Evolutionary conservation across 2,113 vertebrate genomes (phyloP), one percentile per base, ranked within the genome.

Genomic region (Ctenodactylus gundi): DNA sequence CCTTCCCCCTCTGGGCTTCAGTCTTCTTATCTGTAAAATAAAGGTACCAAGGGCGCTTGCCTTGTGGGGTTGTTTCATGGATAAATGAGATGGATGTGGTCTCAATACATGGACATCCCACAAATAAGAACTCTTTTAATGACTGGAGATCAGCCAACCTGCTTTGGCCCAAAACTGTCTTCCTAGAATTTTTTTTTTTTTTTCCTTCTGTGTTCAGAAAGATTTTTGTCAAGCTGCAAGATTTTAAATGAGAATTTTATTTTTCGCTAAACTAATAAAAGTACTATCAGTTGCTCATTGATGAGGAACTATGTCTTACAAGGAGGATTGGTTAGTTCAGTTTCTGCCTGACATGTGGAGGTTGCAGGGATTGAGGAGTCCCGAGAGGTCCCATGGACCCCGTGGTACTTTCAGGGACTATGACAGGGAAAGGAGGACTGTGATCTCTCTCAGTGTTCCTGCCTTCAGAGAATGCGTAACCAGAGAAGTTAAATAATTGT

Each of bases 161-260:
- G n/a, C 10, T 80, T 17, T 36, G 55, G 55, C 39, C 44, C 31
- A 49, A 14, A 62, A 72, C 11, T 64, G 36, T 18, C 23, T 84
- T 73, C 2, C 75, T 60, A 36, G 46, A 87, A 64, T n/a, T 55
- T 49, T 14, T 85, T 20, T n/a, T n/a, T n/a, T n/a, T n/a, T n/a
- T n/a, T n/a, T n/a, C 25, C 29, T 34, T 65, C 25, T 64, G 12
- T 36, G 15, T 62, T 90, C 25, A 6, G 20, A 49, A 90, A 65
- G 17, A 49, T 17, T 65, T 89, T 49, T 65, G 39, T 73, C 57
- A 72, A 72, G 70, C 14, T 39, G 27, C 49, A 31, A 20, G 34
- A 72, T 72, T 85, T 51, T 72, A 80, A 83, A 23, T 64, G 77
- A 60, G n/a, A 80, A 84, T 68, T 84, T 55, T 62, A 64, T n/a